Conservation (phyloP, 2,888 invertebrate genomes). For the Dorcus parallelipipedus region DNA sequence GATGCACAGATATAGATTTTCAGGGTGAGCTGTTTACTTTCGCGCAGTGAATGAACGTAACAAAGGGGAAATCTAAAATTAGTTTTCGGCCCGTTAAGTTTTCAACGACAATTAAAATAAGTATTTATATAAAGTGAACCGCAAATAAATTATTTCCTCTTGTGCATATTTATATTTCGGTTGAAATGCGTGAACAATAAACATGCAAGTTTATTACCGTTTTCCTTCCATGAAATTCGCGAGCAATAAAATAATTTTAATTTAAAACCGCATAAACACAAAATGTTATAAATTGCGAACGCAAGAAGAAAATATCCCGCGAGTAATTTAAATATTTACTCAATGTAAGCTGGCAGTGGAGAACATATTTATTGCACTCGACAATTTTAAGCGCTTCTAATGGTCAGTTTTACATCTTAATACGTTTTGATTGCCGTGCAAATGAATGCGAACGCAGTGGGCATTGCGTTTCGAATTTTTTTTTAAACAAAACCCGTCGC, state of each 20-base stretch:
- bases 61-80: too few species aligned
- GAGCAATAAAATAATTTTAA: conserved; percentile 12
- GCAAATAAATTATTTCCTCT: too few species aligned
- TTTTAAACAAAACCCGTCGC: conserved; percentile 5
- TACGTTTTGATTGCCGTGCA: conserved; percentile 20
- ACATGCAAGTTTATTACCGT: background rate
- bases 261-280: conserved; percentile 6
- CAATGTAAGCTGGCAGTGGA: conserved; percentile 4
- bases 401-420: conserved; percentile 7
- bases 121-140: too few species aligned
- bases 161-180: background rate
- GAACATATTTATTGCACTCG: conserved; percentile 8
- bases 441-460: conserved; percentile 18
- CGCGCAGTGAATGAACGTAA: too few species aligned
- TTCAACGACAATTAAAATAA: too few species aligned
- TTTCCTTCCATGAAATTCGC: background rate
- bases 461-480: conserved; percentile 7
- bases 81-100: too few species aligned
- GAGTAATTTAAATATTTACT: conserved; percentile 12
- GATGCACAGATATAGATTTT: too few species aligned
- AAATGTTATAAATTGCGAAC: conserved; percentile 10
- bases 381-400: conserved; percentile 10
- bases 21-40: too few species aligned
- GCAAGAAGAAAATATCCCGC: conserved; percentile 2
- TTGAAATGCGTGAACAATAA: conserved; percentile 1